Percentiles rank a stretch among this genome's conserved stretches.
phyloP scores from a whole-genome alignment of 2,113 vertebrate genomes.

The Chloebia gouldiae region DNA sequence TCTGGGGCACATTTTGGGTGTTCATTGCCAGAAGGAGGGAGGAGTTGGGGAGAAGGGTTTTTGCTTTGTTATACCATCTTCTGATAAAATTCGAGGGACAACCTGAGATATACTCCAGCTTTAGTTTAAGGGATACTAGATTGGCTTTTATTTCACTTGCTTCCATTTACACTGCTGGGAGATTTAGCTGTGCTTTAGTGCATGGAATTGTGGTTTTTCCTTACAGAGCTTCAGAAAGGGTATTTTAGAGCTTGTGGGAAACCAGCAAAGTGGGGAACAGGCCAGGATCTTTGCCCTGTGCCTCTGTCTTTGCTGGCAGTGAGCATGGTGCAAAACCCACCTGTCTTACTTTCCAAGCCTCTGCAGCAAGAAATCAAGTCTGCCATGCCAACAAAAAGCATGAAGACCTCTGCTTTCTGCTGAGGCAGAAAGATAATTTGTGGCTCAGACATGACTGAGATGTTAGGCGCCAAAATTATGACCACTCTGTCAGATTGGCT shows the following conservation, averaged over 20 bases:
- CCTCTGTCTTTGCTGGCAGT: not conserved
- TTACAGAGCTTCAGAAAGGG: not conserved
- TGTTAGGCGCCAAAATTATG: not conserved
- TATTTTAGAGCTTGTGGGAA: not conserved
- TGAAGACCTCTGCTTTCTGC: not conserved
- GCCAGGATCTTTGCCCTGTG: not conserved
- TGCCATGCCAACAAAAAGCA: not conserved
- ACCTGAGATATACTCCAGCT: not conserved
- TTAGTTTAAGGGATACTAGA: not conserved
- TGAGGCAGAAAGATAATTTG: not conserved
- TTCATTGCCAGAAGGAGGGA: not conserved
- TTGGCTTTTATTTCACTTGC: not conserved
- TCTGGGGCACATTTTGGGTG: not conserved
- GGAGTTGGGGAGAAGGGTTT: not conserved
- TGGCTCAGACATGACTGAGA: not conserved
- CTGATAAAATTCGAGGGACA: not conserved
- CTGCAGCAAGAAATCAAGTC: not conserved
- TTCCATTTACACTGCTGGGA: not conserved
- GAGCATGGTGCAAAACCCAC: not conserved
- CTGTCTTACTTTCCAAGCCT: not conserved
- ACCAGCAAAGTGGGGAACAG: not conserved
- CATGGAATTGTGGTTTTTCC: not conserved
- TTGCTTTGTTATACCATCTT: not conserved
- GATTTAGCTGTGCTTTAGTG: not conserved
- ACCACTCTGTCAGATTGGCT: slow-evolving; percentile 11